Evolutionary conservation across 2,888 invertebrate species (phyloP).

Genomic region (Tortrix viridana): DNA sequence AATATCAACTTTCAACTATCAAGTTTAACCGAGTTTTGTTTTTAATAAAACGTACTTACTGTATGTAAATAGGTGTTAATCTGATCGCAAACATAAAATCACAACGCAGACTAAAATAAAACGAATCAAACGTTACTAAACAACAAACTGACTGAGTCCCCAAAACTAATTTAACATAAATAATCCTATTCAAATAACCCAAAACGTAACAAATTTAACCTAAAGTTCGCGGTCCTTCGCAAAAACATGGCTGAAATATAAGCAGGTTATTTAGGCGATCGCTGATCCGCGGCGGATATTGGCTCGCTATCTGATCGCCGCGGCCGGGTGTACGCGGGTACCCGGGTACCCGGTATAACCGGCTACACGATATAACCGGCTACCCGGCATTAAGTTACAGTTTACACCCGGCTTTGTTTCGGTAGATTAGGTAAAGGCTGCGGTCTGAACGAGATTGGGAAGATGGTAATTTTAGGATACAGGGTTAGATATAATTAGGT

Average conservation of each 20-base stretch:
- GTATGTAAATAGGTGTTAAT: no score
- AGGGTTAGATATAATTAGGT: not conserved
- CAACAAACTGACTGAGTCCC: not conserved
- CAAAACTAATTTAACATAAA: constrained; percentile 7
- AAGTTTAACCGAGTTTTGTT: no score
- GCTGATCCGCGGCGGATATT: constrained; percentile 28
- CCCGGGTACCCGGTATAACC: not conserved
- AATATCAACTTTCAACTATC: no score
- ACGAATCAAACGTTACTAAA: no score
- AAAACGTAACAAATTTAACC: constrained; percentile 5
- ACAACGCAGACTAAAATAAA: no score
- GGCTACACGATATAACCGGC: not conserved
- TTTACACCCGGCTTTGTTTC: constrained; percentile 20
- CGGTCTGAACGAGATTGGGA: constrained; percentile 13
- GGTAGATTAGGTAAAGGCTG: constrained; percentile 18
- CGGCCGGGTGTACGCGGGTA: no score
- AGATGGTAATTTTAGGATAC: constrained; percentile 18
- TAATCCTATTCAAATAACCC: constrained; percentile 17
- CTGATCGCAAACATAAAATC: no score
- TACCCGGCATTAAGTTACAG: not conserved
- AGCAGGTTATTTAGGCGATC: constrained; percentile 26
- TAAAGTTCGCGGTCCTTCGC: constrained; percentile 7
- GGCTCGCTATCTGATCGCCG: constrained; percentile 30
- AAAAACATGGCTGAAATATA: constrained; percentile 22
- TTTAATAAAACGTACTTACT: no score